These are phyloP conservation scores for Austrolebias charrua DNA, from an alignment of 2,797 vertebrate genomes.

Conservation along the genomic window DNA sequence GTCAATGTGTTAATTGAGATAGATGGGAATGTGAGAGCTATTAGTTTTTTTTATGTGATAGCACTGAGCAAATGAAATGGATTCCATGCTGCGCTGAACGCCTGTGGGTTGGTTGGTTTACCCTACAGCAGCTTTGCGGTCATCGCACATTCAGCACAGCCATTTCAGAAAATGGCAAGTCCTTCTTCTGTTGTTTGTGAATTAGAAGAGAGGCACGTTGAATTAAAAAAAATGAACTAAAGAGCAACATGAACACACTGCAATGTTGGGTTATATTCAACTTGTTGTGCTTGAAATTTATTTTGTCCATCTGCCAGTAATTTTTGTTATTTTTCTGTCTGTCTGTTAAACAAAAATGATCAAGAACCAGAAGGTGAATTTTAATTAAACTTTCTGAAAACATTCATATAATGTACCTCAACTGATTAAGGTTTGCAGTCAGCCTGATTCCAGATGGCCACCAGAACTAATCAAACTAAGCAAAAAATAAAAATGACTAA, in stretches of 20 bases:
- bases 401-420: too few species aligned
- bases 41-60: constrained; percentile 58
- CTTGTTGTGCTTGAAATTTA: not conserved
- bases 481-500: too few species aligned
- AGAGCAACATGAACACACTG: constrained; percentile 37
- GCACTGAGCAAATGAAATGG: constrained; percentile 57
- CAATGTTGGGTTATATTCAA: not conserved
- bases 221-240: constrained; percentile 30
- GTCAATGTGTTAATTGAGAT: constrained; percentile 71
- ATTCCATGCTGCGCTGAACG: constrained; percentile 45
- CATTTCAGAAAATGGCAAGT: constrained; percentile 31
- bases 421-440: too few species aligned
- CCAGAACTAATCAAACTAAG: too few species aligned
- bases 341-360: too few species aligned
- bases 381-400: too few species aligned
- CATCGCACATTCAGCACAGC: constrained; percentile 41
- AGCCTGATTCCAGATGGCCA: too few species aligned
- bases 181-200: constrained; percentile 14
- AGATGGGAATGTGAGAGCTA: constrained; percentile 69
- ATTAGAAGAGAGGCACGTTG: constrained; percentile 23
- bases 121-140: constrained; percentile 32
- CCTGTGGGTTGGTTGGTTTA: constrained; percentile 33
- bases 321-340: too few species aligned
- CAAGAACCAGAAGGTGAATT: too few species aligned
- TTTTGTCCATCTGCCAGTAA: too few species aligned